Percentiles rank a stretch among this genome's conserved stretches.
phyloP scores from a whole-genome alignment of 2,113 vertebrate species.

The Genyomyrus donnyi region DNA sequence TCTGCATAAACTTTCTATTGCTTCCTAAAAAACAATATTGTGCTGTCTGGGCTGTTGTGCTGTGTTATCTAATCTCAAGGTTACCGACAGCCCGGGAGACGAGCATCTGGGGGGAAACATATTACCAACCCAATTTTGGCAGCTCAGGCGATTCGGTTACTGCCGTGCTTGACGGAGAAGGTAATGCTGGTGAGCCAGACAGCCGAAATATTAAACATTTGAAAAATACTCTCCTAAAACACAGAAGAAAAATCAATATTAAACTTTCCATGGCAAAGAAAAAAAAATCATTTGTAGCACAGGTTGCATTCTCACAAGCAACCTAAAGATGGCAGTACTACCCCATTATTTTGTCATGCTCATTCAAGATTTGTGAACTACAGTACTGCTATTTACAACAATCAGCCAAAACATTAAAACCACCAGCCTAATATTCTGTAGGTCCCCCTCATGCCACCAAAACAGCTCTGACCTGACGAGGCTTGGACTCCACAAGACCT shows the following conservation, averaged over 20 bases:
- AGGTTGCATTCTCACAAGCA: neutral
- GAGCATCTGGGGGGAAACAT: neutral
- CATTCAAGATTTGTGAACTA: neutral
- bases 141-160: neutral
- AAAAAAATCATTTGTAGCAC: neutral
- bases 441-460: neutral
- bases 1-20: neutral
- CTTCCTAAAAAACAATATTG: neutral
- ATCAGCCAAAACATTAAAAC: neutral
- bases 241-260: neutral
- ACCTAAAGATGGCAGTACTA: constrained; percentile 33
- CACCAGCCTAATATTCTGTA: neutral
- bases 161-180: neutral
- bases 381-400: neutral
- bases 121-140: neutral
- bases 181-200: neutral
- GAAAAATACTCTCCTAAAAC: neutral
- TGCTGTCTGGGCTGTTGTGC: neutral
- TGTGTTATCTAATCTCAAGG: constrained; percentile 3
- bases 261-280: neutral
- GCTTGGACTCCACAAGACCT: neutral
- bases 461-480: neutral
- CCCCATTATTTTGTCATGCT: neutral
- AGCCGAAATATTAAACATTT: neutral
- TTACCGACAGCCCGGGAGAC: neutral